These are phyloP conservation scores for Sapajus apella DNA, from an alignment of 2,113 vertebrate genomes.

Conservation along the genomic window DNA sequence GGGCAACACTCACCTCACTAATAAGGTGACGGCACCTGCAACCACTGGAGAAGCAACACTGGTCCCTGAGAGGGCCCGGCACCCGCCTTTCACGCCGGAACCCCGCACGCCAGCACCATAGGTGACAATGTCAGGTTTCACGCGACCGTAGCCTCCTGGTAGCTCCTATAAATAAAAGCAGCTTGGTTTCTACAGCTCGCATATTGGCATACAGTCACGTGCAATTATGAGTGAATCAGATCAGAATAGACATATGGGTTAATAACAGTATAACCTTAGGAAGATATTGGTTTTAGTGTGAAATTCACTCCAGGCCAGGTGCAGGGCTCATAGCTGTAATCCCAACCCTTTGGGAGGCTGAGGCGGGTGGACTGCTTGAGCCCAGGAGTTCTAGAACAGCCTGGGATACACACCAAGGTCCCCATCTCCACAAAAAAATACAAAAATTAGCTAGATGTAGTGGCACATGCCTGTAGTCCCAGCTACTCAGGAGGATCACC, in stretches of 20 bases:
- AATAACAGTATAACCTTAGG: neutral
- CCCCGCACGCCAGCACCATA: constrained; percentile 97
- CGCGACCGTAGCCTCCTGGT: constrained; percentile 95
- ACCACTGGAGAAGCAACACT: constrained; percentile 99
- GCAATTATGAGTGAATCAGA: neutral
- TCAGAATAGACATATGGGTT: neutral
- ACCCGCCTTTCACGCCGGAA: constrained; percentile 97
- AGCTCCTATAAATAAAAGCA: constrained; percentile 88
- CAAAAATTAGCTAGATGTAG: too few species aligned
- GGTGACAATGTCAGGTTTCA: constrained; percentile 98
- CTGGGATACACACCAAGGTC: too few species aligned
- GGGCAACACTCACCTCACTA: constrained; percentile 90
- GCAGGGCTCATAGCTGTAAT: too few species aligned
- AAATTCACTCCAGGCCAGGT: neutral
- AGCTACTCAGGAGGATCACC: too few species aligned
- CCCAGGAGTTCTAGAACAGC: too few species aligned
- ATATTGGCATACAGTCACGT: fast-evolving
- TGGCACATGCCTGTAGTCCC: too few species aligned
- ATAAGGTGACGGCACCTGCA: constrained; percentile 95
- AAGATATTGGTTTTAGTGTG: neutral
- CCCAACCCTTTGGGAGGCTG: too few species aligned
- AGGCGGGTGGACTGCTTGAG: too few species aligned
- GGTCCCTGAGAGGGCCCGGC: constrained; percentile 97
- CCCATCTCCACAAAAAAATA: too few species aligned
- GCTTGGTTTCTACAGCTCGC: neutral